These are phyloP conservation scores for Limnothrissa miodon DNA, from an alignment of 2,113 vertebrate genomes.

Conservation along the genomic window DNA sequence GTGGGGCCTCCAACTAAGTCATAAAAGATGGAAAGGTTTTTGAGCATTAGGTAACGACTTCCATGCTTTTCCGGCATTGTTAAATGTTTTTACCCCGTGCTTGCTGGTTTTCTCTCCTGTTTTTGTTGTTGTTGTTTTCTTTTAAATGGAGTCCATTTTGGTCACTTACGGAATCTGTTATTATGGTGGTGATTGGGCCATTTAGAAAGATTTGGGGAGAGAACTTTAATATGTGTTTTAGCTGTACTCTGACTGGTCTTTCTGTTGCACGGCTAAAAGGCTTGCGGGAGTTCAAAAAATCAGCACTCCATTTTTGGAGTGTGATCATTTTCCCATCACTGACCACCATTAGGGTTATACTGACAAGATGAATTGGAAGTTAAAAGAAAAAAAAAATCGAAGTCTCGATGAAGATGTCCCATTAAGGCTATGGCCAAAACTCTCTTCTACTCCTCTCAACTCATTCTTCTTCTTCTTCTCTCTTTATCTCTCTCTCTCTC, in stretches of 20 bases:
- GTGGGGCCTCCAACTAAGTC: slow-evolving; percentile 56
- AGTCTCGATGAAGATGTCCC: neutral
- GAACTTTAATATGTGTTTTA: neutral
- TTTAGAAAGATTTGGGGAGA: neutral
- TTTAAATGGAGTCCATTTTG: neutral
- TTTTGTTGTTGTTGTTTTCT: neutral
- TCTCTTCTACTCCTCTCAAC: neutral
- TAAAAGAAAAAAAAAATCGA: neutral
- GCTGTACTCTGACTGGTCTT: neutral
- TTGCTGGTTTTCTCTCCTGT: neutral
- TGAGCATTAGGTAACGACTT: slow-evolving; percentile 40
- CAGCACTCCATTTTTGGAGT: slow-evolving; percentile 1
- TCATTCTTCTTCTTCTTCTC: neutral
- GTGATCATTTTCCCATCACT: slow-evolving; percentile 10
- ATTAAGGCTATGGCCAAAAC: neutral
- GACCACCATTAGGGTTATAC: neutral
- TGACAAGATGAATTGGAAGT: slow-evolving; percentile 13
- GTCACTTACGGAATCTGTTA: neutral
- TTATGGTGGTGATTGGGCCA: neutral
- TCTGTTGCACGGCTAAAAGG: neutral
- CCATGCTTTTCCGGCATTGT: slow-evolving; percentile 23
- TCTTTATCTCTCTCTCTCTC: slow-evolving; percentile 12
- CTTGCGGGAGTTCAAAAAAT: neutral
- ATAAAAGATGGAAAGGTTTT: slow-evolving; percentile 60
- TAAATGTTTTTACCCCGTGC: neutral